Evolutionary conservation across 23 tunicate species (phyloP), one percentile per base, ranked within the genome.

Genomic region (Botrylloides violaceus): DNA sequence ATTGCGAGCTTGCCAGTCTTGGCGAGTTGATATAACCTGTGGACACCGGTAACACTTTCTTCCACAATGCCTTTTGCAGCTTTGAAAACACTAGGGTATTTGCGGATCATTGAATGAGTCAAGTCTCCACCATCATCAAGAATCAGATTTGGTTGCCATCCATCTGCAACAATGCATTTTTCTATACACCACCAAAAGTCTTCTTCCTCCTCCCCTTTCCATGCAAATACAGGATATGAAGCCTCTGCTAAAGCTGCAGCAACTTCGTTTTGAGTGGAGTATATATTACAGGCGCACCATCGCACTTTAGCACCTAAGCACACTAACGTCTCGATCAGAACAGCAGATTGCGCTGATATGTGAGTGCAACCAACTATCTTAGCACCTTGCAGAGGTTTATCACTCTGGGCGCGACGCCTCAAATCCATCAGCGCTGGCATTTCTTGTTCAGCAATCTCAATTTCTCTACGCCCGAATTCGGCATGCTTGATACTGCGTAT

Each of bases 181-280:
- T 90, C 97, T 55, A 92, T 92, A 86, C 98, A 92, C 98, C 98
- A 92, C 98, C 98, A 92, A 68, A 92, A 92, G 35, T 92, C 98
- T 59, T 92, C 98, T 77, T 92, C 98, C 64, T 84, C 88, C 71
- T 92, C 86, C 7, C 92, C 98, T 73, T 92, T 92, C 98, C 98
- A 92, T n/a, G 98, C 98, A 76, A 92, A 92, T 24, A 92, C 60
- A 2, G 98, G 66, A 64, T 74, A 64, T 0, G 78, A 80, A 2
- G 92, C 83, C 66, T 92, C 98, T 2, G 98, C 92, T 0, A 92
- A 61, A 26, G 88, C 98, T 28, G 98, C 92, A 9, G 98, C 98
- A 33, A 92, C 85, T 58, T 92, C 98, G 48, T 92, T 92, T 53
- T 92, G 98, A 2, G 98, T 92, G 56, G 98, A 92, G 71, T 84